Evolutionary conservation across 2,797 vertebrate genomes (phyloP).

Genomic region (Falco rusticolus): DNA sequence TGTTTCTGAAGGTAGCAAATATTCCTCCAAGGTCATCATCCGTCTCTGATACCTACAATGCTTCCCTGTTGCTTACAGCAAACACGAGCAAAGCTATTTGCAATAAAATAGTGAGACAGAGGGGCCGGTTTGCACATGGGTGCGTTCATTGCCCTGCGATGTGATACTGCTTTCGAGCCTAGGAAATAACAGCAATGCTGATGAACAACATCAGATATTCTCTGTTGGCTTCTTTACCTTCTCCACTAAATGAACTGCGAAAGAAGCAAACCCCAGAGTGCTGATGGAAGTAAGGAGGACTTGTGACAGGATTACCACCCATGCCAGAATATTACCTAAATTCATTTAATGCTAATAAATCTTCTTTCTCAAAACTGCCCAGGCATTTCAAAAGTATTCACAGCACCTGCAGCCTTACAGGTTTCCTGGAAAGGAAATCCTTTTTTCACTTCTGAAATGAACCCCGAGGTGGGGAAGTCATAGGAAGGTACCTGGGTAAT

Average conservation of each 20-base stretch:
- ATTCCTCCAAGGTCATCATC: neutral
- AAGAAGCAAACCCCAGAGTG: neutral
- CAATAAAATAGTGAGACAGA: neutral
- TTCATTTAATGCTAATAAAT: conserved; percentile 3
- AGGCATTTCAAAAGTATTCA: neutral
- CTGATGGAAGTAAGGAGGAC: neutral
- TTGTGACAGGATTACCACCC: neutral
- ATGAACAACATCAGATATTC: neutral
- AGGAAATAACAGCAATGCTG: neutral
- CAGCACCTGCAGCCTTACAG: conserved; percentile 1
- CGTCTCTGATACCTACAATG: neutral
- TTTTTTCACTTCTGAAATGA: neutral
- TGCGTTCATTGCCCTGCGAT: neutral
- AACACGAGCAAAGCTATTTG: neutral
- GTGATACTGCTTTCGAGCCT: neutral
- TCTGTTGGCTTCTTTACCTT: neutral
- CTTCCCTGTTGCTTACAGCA: rapidly evolving
- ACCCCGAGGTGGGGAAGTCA: neutral
- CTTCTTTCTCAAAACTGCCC: neutral
- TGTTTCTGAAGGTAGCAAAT: neutral
- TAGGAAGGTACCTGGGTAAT: conserved; percentile 2
- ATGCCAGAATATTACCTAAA: conserved; percentile 33
- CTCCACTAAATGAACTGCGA: neutral
- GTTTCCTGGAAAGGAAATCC: neutral
- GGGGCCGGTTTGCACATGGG: neutral